Base-by-base conservation (phyloP, 2,888 invertebrate species). In the Azorinus chamasolen region DNA sequence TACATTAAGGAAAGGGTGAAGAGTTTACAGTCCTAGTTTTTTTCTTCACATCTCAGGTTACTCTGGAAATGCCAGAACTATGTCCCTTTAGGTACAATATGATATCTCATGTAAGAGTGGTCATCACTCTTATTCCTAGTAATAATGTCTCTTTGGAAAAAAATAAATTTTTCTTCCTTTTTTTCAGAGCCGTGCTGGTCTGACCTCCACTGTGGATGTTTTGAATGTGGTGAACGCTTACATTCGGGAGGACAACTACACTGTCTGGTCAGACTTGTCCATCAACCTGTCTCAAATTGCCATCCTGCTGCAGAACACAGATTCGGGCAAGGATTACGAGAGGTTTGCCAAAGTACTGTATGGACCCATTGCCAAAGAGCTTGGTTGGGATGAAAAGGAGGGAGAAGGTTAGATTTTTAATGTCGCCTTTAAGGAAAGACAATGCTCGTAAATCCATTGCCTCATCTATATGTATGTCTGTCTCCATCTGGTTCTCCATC, bases 381-480 rank as follows among this genome's bases (percentile, higher is more conserved):
- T 98, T 3, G 98, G 98, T 16, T 98, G 98, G 98, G 96, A 97
- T 69, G 95, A 96, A 0, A 95, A 95, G 77, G 94, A 95, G 1
- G 95, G 95, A 61, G 98, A 99, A 94, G 96, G 97, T 94, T 79
- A 24, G 55, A n/a, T n/a, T n/a, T n/a, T n/a, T n/a, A n/a, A n/a
- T 27, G 6, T 57, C 25, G 10, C 6, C 8, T 14, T 53, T 10
- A 41, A 10, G 41, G 41, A n/a, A n/a, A n/a, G n/a, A n/a, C n/a
- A n/a, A n/a, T n/a, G n/a, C n/a, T n/a, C n/a, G n/a, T n/a, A n/a
- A n/a, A n/a, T n/a, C n/a, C n/a, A n/a, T n/a, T n/a, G n/a, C n/a
- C n/a, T n/a, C n/a, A n/a, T n/a, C n/a, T n/a, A n/a, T n/a, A n/a
- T n/a, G n/a, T n/a, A n/a, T n/a, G n/a, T n/a, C n/a, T n/a, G n/a